Evolutionary conservation across 2,888 invertebrate species (phyloP).

Genomic region (Philopedon plagiatum): DNA sequence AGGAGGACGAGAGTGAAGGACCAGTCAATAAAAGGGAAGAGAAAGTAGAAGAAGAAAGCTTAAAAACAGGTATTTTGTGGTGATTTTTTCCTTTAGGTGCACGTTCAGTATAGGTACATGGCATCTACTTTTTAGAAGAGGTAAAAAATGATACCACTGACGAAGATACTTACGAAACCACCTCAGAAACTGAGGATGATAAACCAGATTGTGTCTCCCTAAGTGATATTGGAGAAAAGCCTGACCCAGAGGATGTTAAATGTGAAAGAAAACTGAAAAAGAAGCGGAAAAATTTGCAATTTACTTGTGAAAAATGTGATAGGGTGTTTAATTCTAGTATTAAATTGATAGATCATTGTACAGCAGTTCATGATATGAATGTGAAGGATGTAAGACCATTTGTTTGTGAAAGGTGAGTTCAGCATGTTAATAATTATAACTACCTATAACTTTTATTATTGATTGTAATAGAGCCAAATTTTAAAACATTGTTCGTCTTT

Average conservation of each 20-base stretch:
- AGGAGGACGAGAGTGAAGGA: background rate
- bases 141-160: slow-evolving; percentile 15
- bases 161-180: slow-evolving; percentile 35
- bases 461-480: too few relatives aligned
- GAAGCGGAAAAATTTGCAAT: slow-evolving; percentile 47
- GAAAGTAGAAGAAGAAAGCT: background rate
- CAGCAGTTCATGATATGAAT: slow-evolving; percentile 55
- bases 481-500: too few relatives aligned
- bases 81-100: background rate
- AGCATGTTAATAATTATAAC: background rate
- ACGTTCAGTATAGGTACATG: background rate
- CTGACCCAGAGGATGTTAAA: slow-evolving; percentile 24
- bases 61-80: background rate
- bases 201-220: slow-evolving; percentile 34
- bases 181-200: slow-evolving; percentile 44
- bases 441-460: too few relatives aligned
- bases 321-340: slow-evolving; percentile 52
- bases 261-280: slow-evolving; percentile 31
- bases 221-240: slow-evolving; percentile 30
- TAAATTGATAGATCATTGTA: slow-evolving; percentile 56
- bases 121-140: slow-evolving; percentile 9
- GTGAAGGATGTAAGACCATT: slow-evolving; percentile 58
- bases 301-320: slow-evolving; percentile 55
- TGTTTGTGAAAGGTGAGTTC: slow-evolving; percentile 53
- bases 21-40: background rate